phyloP scores from a whole-genome alignment of 2,113 vertebrate genomes.

The Phrynosoma blainvillii region DNA sequence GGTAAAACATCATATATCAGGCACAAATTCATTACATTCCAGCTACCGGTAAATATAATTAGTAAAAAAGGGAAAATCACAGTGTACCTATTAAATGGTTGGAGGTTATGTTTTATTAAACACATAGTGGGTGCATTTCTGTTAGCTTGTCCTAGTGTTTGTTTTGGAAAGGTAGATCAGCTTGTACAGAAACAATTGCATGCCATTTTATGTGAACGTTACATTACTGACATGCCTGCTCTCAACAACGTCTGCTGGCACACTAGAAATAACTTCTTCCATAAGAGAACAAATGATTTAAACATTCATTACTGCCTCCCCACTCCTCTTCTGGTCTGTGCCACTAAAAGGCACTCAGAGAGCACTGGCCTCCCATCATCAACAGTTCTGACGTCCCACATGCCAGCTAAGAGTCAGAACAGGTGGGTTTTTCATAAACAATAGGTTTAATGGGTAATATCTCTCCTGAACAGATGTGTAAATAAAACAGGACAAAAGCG shows the following conservation, averaged over 20 bases:
- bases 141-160: conserved; percentile 5
- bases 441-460: conserved; percentile 30
- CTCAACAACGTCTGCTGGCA: conserved; percentile 13
- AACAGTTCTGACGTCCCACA: not conserved
- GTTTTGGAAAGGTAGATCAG: conserved; percentile 24
- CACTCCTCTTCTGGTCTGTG: not conserved
- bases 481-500: fast-evolving
- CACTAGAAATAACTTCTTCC: conserved; percentile 42
- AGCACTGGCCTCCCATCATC: conserved; percentile 37
- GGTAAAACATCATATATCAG: too few relatives aligned
- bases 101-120: conserved; percentile 8
- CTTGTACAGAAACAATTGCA: not conserved
- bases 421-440: conserved; percentile 38
- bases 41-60: not conserved
- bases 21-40: not conserved
- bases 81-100: not conserved
- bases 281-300: conserved; percentile 34
- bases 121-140: not conserved
- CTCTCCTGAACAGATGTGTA: conserved; percentile 16
- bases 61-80: not conserved
- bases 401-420: conserved; percentile 21
- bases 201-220: conserved; percentile 32
- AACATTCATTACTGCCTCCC: not conserved
- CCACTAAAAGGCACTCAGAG: conserved; percentile 28
- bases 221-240: conserved; percentile 33